Evolutionary conservation across 2,888 invertebrate species (phyloP), one percentile per base, ranked within the genome.

Genomic region (Himalopsyche kuldschensis): DNA sequence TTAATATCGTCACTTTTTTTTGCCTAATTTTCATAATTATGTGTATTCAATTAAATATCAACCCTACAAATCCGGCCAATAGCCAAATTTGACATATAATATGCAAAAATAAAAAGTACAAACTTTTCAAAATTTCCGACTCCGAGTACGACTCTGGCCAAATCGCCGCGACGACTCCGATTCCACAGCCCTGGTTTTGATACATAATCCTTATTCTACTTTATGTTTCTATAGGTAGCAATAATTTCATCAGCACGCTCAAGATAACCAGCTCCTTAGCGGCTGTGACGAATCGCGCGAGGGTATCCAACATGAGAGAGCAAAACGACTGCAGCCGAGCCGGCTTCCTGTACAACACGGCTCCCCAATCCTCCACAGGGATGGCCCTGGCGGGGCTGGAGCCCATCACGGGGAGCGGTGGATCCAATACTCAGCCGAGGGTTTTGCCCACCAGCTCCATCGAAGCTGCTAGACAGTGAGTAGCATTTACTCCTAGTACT

Each of bases 191-290:
- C n/a, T n/a, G n/a, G n/a, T n/a, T n/a, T n/a, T n/a, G n/a, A n/a
- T n/a, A n/a, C n/a, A n/a, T n/a, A n/a, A n/a, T n/a, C n/a, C n/a
- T n/a, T n/a, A n/a, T n/a, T n/a, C n/a, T n/a, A n/a, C n/a, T n/a
- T 84, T 90, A 90, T 32, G 88, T 41, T 84, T 84, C 15, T 41
- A n/a, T 80, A 85, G 84, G 85, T 46, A 84, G 84, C 79, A 85
- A 87, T 63, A 90, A 89, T 1, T 90, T 90, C 82, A 89, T 90
- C 77, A 89, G 89, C 81, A 90, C 90, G 35, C 88, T 90, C 47
- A 90, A 91, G 0, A 89, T 91, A 87, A 91, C 92, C 75, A 92
- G 91, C 0, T 91, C 92, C 1, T 88, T 92, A 86, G 91, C 91
- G 82, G 90, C 92, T 27, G 91, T 91, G 88, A 90, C 90, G 87